Base-by-base conservation (phyloP, 2,888 invertebrate species). In the Cosmorhoe ocellata region DNA sequence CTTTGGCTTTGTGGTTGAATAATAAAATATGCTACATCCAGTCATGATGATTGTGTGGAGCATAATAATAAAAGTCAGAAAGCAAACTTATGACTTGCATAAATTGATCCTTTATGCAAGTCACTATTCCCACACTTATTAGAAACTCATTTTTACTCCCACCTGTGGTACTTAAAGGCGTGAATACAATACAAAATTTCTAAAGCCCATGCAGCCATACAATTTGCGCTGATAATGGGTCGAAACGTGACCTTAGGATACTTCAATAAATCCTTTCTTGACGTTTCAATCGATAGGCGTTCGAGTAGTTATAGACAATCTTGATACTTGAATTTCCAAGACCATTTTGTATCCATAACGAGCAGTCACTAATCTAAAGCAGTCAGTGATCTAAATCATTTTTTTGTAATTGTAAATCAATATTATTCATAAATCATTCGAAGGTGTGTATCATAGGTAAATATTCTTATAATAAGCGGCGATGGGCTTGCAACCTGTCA, bases 231-330 rank as follows among this genome's bases (percentile, higher is more conserved):
- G 67, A 76, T 79, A 81, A 79, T 75, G 71, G 74, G 58, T 58
- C 68, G 69, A 51, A 73, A 74, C 71, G 74, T 76, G 79, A 82
- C 87, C 87, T 85, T 83, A 72, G 69, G 70, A 62, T 74, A 69
- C 68, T 68, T 74, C 79, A 76, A 79, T 80, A 79, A 78, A 81
- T 71, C 76, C 73, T 73, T 79, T 81, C 64, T 74, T 24, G 24
- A 68, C 66, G 74, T 74, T 75, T 69, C 70, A 73, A 79, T 80
- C 73, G 78, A 77, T 76, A 64, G 67, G 49, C 51, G 47, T 18
- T 18, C 3, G 18, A 4, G 18, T 18, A 3, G 39, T 5, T 11
- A 31, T 67, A 60, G 38, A 3, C 0, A 39, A 38, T 74, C 62
- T 85, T 84, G 83, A 78, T 75, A 67, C 53, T 56, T 13, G 7